phyloP scores from a whole-genome alignment of 1,140 invertebrate species.

The Anoplolepis gracilipes region DNA sequence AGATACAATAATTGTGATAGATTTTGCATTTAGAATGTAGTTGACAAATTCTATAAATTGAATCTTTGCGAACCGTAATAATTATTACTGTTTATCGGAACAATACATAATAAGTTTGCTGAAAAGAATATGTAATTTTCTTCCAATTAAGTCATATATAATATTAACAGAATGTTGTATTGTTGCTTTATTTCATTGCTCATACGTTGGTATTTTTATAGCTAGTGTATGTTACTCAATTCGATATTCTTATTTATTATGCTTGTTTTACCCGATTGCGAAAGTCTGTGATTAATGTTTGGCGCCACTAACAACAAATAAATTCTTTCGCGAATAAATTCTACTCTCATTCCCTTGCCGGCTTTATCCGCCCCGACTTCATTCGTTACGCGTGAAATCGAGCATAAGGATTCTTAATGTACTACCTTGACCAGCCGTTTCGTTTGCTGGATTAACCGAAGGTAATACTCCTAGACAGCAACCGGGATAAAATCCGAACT shows the following conservation, averaged over 20 bases:
- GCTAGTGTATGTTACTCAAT: not conserved
- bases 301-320: slow-evolving; percentile 49
- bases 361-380: slow-evolving; percentile 41
- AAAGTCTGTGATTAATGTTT: slow-evolving; percentile 40
- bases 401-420: slow-evolving; percentile 63
- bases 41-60: not conserved
- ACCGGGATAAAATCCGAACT: slow-evolving; percentile 53
- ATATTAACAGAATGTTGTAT: not conserved
- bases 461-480: slow-evolving; percentile 42
- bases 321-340: slow-evolving; percentile 52
- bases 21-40: not conserved
- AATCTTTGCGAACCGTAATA: not conserved
- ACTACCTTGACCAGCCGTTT: slow-evolving; percentile 57
- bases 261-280: slow-evolving; percentile 7
- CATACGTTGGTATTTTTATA: not conserved
- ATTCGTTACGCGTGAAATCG: slow-evolving; percentile 60
- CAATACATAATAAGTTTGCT: not conserved
- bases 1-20: not conserved
- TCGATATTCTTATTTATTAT: slow-evolving; percentile 32
- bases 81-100: not conserved
- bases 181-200: not conserved
- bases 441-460: slow-evolving; percentile 60
- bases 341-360: not conserved
- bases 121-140: not conserved
- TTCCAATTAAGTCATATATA: not conserved